Percentiles rank a stretch among this genome's conserved stretches.
Evolutionary conservation across 2,888 invertebrate species (phyloP).

Genomic region (Lasioglossum pauxillum): DNA sequence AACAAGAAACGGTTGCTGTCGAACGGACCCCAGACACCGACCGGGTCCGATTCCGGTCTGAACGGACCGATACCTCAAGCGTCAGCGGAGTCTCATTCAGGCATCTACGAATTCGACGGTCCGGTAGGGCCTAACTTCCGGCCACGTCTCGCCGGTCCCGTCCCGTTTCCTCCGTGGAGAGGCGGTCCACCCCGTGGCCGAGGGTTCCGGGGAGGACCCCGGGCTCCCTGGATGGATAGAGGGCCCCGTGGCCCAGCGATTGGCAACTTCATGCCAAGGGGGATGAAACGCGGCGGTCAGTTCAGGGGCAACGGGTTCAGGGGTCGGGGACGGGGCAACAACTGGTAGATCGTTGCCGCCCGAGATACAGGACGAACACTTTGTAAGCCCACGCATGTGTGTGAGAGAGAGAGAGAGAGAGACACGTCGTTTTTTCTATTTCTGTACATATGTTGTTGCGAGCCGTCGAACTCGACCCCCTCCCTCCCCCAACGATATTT

Average conservation of each 20-base stretch:
- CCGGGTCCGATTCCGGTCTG: constrained; percentile 41
- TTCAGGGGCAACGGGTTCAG: constrained; percentile 81
- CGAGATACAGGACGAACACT: neutral
- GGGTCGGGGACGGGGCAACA: constrained; percentile 77
- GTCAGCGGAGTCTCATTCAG: constrained; percentile 70
- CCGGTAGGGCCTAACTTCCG: constrained; percentile 71
- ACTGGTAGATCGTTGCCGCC: constrained; percentile 77
- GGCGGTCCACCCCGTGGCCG: constrained; percentile 83
- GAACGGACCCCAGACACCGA: constrained; percentile 73
- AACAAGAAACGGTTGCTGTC: constrained; percentile 70
- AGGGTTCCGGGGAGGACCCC: constrained; percentile 83
- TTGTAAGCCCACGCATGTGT: constrained; percentile 65
- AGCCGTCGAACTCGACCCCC: constrained; percentile 29
- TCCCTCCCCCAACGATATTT: neutral
- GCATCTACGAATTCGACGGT: constrained; percentile 75
- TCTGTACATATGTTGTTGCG: constrained; percentile 67
- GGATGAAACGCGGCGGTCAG: constrained; percentile 80
- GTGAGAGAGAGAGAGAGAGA: constrained; percentile 83
- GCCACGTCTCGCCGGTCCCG: constrained; percentile 67
- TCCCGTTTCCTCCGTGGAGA: constrained; percentile 82
- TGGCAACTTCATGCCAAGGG: constrained; percentile 77
- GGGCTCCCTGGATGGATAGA: constrained; percentile 84
- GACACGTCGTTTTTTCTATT: constrained; percentile 57
- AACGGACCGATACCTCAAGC: constrained; percentile 62
- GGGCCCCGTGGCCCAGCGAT: constrained; percentile 77